Evolutionary conservation across 2,113 vertebrate genomes (phyloP).

Genomic region (Shinisaurus crocodilurus): DNA sequence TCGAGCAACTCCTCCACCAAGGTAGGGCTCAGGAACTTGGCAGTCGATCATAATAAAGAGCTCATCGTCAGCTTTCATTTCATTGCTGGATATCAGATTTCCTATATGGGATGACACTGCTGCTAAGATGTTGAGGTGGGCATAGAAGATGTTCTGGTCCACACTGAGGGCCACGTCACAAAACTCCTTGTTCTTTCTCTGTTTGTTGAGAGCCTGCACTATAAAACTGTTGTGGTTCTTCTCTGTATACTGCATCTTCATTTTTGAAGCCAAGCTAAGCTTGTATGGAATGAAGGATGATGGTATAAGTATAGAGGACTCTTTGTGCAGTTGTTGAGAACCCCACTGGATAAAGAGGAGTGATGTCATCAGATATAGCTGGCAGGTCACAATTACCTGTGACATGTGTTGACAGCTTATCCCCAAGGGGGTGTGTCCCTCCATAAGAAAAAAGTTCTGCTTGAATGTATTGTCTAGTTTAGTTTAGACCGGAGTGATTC

Average conservation of each 20-base stretch:
- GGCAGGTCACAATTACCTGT: constrained; percentile 34
- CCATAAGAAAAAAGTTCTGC: too few relatives aligned
- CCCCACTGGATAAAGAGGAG: not conserved
- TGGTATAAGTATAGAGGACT: not conserved
- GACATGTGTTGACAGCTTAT: not conserved
- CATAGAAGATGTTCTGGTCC: constrained; percentile 68
- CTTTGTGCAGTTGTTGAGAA: constrained; percentile 6
- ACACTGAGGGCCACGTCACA: constrained; percentile 72
- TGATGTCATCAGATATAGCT: constrained; percentile 29
- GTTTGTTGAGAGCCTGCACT: constrained; percentile 71
- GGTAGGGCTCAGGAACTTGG: constrained; percentile 63
- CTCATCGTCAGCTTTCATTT: constrained; percentile 63
- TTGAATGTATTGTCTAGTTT: too few relatives aligned
- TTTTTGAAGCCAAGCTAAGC: constrained; percentile 49
- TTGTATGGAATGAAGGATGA: constrained; percentile 33
- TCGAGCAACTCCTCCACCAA: constrained; percentile 70
- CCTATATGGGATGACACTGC: constrained; percentile 68
- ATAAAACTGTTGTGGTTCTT: constrained; percentile 70
- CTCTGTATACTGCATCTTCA: constrained; percentile 72
- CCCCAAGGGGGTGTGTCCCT: too few relatives aligned
- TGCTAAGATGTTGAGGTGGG: constrained; percentile 69
- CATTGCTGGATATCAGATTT: constrained; percentile 62
- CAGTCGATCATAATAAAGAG: constrained; percentile 69
- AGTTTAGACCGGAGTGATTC: not conserved
- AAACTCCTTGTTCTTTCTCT: constrained; percentile 71